These are phyloP conservation scores for Cyprinus carpio DNA, from an alignment of 2,113 vertebrate genomes.

Conservation along the genomic window DNA sequence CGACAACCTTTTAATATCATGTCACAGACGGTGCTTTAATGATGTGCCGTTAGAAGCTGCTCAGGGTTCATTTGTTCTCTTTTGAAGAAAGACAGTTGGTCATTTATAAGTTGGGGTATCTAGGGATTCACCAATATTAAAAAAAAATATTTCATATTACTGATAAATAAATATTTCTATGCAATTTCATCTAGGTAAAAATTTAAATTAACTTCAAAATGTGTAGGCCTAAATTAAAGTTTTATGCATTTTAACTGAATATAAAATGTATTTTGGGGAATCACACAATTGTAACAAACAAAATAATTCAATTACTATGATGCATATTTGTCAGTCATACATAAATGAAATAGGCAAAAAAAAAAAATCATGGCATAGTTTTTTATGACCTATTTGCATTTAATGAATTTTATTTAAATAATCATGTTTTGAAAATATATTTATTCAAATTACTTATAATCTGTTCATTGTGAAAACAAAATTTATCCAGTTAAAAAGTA, in stretches of 20 bases:
- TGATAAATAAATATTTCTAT: neutral
- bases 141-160: neutral
- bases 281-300: neutral
- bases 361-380: too few relatives aligned
- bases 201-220: too few relatives aligned
- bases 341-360: too few relatives aligned
- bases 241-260: neutral
- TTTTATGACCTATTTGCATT: too few relatives aligned
- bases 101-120: neutral
- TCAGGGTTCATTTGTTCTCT: conserved; percentile 12
- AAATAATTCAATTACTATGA: too few relatives aligned
- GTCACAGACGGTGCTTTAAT: neutral
- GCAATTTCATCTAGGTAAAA: neutral
- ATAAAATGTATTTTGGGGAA: too few relatives aligned
- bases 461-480: too few relatives aligned
- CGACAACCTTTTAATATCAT: neutral
- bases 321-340: too few relatives aligned
- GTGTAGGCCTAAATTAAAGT: neutral
- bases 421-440: too few relatives aligned
- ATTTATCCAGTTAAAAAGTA: too few relatives aligned
- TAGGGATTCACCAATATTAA: neutral
- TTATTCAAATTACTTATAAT: too few relatives aligned
- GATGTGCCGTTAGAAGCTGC: neutral
- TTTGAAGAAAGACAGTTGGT: neutral
- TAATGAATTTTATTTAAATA: too few relatives aligned